Evolutionary conservation across 2,888 invertebrate species (phyloP).

Genomic region (Stratiomys singularior): DNA sequence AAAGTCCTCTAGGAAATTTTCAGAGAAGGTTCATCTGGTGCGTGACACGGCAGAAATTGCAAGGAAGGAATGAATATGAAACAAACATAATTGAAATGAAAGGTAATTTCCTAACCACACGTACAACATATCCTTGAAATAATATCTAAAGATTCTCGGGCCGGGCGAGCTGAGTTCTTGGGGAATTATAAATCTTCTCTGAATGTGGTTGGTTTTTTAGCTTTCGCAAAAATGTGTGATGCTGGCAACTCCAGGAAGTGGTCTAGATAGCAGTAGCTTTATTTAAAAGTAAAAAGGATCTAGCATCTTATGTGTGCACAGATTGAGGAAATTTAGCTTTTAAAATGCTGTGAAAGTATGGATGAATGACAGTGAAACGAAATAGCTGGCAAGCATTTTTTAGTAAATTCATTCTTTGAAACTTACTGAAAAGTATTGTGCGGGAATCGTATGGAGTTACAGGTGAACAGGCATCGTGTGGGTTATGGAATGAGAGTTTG

Average conservation of each 20-base stretch:
- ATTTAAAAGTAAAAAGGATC: neutral
- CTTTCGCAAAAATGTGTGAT: neutral
- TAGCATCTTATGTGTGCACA: neutral
- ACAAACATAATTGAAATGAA: slow-evolving; percentile 33
- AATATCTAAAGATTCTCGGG: neutral
- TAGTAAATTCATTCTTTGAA: slow-evolving; percentile 24
- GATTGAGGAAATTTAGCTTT: neutral
- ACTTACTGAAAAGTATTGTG: slow-evolving; percentile 14
- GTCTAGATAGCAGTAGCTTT: neutral
- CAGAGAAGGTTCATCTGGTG: neutral
- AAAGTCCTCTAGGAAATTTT: slow-evolving; percentile 14
- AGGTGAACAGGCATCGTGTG: neutral
- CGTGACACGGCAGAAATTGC: neutral
- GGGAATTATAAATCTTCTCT: neutral
- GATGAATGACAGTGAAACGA: neutral
- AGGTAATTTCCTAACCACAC: slow-evolving; percentile 42
- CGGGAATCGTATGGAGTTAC: neutral
- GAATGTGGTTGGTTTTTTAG: neutral
- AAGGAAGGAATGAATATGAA: slow-evolving; percentile 13
- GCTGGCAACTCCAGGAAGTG: neutral
- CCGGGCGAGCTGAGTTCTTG: neutral
- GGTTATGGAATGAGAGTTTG: neutral
- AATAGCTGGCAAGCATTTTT: neutral
- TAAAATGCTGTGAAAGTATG: neutral
- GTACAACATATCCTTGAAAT: slow-evolving; percentile 27